A percentile compares a stretch with the other conserved stretches of the same genome.
Evolutionary conservation across 1,140 invertebrate species (phyloP).

Genomic region (Habropoda laboriosa): DNA sequence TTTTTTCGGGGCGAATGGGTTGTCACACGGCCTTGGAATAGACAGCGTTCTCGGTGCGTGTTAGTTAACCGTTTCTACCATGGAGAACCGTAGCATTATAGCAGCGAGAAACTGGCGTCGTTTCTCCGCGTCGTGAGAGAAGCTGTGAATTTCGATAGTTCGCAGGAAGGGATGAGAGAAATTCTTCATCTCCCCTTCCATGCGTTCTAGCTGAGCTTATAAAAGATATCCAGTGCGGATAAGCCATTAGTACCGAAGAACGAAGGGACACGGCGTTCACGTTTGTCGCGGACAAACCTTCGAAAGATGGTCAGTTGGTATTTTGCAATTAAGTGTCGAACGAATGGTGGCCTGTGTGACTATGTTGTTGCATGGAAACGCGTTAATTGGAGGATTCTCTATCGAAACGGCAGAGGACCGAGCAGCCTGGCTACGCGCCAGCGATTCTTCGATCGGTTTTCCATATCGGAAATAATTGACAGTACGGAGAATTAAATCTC

Average conservation of each 20-base stretch:
- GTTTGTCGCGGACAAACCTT: neutral
- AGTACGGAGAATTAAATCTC: slow-evolving; percentile 12
- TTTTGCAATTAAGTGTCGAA: neutral
- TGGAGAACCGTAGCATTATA: slow-evolving; percentile 67
- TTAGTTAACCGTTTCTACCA: slow-evolving; percentile 64
- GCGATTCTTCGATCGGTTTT: slow-evolving; percentile 11
- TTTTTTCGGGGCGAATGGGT: neutral
- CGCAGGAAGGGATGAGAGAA: slow-evolving; percentile 41
- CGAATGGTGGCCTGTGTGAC: neutral
- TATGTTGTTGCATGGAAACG: neutral
- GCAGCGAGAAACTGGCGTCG: slow-evolving; percentile 34
- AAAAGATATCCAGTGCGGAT: slow-evolving; percentile 72
- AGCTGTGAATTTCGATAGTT: slow-evolving; percentile 43
- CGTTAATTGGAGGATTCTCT: slow-evolving; percentile 5
- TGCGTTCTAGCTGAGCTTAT: slow-evolving; percentile 67
- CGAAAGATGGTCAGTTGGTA: slow-evolving; percentile 45
- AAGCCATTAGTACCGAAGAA: slow-evolving; percentile 67
- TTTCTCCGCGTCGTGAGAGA: slow-evolving; percentile 1
- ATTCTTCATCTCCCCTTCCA: slow-evolving; percentile 32
- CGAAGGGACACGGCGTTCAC: slow-evolving; percentile 28
- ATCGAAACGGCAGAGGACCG: neutral
- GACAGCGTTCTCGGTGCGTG: slow-evolving; percentile 14
- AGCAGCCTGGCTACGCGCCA: neutral
- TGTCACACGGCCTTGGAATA: slow-evolving; percentile 10
- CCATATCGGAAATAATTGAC: slow-evolving; percentile 13